phyloP scores from a whole-genome alignment of 2,888 invertebrate species.

The Alentia gelatinosa region DNA sequence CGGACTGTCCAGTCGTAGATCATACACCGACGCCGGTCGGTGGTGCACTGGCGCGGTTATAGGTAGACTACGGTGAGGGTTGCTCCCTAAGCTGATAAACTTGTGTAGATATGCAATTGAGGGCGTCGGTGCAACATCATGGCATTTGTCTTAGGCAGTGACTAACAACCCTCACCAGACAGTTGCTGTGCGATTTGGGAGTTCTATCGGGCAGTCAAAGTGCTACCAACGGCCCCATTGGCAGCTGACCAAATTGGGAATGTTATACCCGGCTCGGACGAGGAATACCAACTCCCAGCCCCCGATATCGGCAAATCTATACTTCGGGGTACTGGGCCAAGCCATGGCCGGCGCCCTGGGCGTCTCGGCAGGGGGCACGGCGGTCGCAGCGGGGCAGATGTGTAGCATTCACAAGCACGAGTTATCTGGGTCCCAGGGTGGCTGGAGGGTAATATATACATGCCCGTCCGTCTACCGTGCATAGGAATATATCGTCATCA shows the following conservation, averaged over 20 bases:
- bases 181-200: neutral
- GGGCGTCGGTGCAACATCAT: neutral
- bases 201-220: neutral
- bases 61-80: too few species aligned
- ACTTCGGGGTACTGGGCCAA: neutral
- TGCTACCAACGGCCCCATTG: neutral
- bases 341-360: neutral
- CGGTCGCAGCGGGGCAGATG: neutral
- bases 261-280: neutral
- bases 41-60: too few species aligned
- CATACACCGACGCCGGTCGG: too few species aligned
- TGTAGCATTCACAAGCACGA: neutral
- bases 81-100: neutral
- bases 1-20: too few species aligned
- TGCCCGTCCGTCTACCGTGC: neutral
- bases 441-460: neutral
- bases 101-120: conserved; percentile 3
- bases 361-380: neutral
- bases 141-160: conserved; percentile 4
- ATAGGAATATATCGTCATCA: neutral
- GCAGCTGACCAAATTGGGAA: conserved; percentile 22
- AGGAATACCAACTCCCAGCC: neutral
- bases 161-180: neutral
- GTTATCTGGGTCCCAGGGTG: neutral
- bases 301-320: conserved; percentile 10